Evolutionary conservation across 1,140 invertebrate genomes (phyloP), one percentile per base, ranked within the genome.

Genomic region (Drosophila truncata): DNA sequence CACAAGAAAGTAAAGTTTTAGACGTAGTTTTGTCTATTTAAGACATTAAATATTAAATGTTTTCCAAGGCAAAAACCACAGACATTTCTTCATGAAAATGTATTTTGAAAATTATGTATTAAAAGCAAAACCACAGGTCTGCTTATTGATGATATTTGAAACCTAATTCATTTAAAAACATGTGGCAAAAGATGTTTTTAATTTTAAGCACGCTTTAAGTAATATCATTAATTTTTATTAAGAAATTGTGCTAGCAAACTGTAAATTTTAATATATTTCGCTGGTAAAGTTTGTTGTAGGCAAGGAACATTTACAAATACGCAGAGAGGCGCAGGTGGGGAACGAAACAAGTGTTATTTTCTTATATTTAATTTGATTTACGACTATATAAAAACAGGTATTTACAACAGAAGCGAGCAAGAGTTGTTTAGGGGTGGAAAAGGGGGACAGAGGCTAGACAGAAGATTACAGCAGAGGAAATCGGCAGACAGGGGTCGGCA

Each of bases 391-490:
- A 41, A 58, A 58, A 73, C 59, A 85, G 59, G 35, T 82, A 87
- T 67, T 67, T 71, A 87, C 76, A 61, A 77, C 69, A 71, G 52
- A 83, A 88, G 80, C 80, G 77, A 83, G 63, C 39, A 78, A 72
- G 52, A 67, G 39, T 54, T 54, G 23, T 49, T 62, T 35, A n/a
- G 33, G 23, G 66, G 16, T 47, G 13, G 14, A 20, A 41, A 49
- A 41, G 46, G 42, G 63, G 55, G 55, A 75, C 84, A 80, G 72
- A 72, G 74, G 64, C 67, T 74, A 71, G 84, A 81, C 84, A 90
- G 72, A 78, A 83, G 76, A 81, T 66, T 88, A 88, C 85, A 88
- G 76, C 77, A 72, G 84, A 61, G 65, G 71, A 73, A 64, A 77
- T 77, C 66, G 71, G 71, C 57, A 83, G 80, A 88, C 67, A 88